Evolutionary conservation across 2,113 vertebrate genomes (phyloP).

Genomic region (Apeltes quadracus): DNA sequence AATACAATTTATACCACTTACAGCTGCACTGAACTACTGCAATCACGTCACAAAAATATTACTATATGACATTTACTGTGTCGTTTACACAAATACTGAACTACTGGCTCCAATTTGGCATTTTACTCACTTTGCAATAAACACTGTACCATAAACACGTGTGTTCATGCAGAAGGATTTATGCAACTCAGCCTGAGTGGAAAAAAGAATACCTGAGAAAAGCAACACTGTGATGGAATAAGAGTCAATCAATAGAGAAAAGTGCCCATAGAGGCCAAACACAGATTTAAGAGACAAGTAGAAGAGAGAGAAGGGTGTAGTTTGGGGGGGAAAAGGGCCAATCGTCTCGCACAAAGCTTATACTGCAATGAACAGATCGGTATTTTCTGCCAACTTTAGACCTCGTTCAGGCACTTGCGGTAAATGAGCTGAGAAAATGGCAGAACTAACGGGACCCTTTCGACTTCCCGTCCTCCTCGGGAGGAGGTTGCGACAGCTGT

Average conservation of each 20-base stretch:
- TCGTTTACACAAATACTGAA: constrained; percentile 53
- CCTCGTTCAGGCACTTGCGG: constrained; percentile 81
- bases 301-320: constrained; percentile 1
- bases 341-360: constrained; percentile 11
- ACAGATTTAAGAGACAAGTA: constrained; percentile 11
- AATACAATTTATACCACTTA: constrained; percentile 62
- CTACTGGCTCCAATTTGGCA: constrained; percentile 44
- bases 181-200: constrained; percentile 63
- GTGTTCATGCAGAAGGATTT: constrained; percentile 64
- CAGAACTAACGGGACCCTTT: constrained; percentile 9
- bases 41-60: constrained; percentile 68
- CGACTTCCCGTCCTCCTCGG: neutral
- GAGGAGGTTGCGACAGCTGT: constrained; percentile 13
- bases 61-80: constrained; percentile 54
- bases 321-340: neutral
- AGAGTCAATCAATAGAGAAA: constrained; percentile 27
- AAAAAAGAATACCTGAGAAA: constrained; percentile 73
- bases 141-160: constrained; percentile 51
- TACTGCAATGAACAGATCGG: constrained; percentile 36
- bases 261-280: constrained; percentile 8
- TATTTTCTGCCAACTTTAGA: constrained; percentile 54
- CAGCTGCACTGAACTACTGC: constrained; percentile 65
- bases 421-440: constrained; percentile 64
- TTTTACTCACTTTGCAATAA: constrained; percentile 34
- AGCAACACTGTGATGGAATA: constrained; percentile 55